Base-by-base conservation (phyloP, 2,113 vertebrate species). In the Vanacampus margaritifer region DNA sequence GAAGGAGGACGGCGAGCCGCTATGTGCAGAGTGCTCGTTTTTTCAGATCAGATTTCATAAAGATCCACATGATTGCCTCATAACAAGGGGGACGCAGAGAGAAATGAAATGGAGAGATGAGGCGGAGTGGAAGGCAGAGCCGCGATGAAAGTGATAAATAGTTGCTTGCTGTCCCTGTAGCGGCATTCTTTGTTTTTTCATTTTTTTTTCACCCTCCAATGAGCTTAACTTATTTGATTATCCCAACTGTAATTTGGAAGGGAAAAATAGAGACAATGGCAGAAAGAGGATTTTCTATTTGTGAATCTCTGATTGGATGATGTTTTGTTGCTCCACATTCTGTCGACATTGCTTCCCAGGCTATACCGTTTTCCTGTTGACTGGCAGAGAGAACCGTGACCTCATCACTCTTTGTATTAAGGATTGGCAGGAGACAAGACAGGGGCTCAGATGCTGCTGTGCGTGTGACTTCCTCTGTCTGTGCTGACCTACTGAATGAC, bases 61-160 rank as follows among this genome's bases (percentile, higher is more conserved):
- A 89, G 87, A 86, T 84, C 80, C 86, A 88, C 81, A 83, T 84
- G 87, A 89, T 88, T 88, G 83, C 86, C 86, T 87, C 83, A 86
- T 88, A 88, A 89, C 80, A 85, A 87, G 79, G 65, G 69, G 59
- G 75, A 75, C 23, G 64, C 75, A 64, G 83, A 65, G 73, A 83
- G 83, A 76, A 79, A 78, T 79, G 75, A 82, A 74, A 84, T 61
- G 67, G 77, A 84, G 70, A 80, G 70, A 78, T 69, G 80, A 82
- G 81, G 74, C 59, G 5, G 76, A 80, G 16, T 17, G 72, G 75
- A 67, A 69, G 73, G 59, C 61, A 77, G 65, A 79, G 73, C 75
- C 81, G 79, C n/a, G 35, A 64, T 78, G 57, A 81, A 83, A 82
- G 74, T 85, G 81, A 84, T 84, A 87, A 86, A 88, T 83, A 79